phyloP scores from a whole-genome alignment of 2,888 invertebrate species.

The Philereme vetulata region DNA sequence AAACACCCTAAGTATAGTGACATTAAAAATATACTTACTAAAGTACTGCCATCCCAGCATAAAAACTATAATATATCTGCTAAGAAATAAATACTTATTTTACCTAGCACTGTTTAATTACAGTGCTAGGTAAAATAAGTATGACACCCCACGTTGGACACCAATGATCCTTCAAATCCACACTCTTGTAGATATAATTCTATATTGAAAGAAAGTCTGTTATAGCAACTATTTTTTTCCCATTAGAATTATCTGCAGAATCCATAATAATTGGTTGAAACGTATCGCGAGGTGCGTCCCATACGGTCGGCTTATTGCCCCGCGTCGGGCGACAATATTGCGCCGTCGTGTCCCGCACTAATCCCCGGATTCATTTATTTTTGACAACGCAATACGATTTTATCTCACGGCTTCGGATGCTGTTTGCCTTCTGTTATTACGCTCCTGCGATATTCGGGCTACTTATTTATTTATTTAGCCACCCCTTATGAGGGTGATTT shows the following conservation, averaged over 20 bases:
- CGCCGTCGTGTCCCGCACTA: slow-evolving; percentile 78
- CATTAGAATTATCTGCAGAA: slow-evolving; percentile 28
- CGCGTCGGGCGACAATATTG: slow-evolving; percentile 79
- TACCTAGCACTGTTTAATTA: too few species aligned
- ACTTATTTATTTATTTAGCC: slow-evolving; percentile 80
- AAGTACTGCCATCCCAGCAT: neutral
- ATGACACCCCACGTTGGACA: too few species aligned
- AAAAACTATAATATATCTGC: too few species aligned
- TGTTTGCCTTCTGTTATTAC: slow-evolving; percentile 83
- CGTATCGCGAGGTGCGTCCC: slow-evolving; percentile 33
- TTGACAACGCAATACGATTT: slow-evolving; percentile 84
- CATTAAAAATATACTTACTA: slow-evolving; percentile 6
- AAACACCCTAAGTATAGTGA: slow-evolving; percentile 37
- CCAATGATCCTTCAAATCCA: too few species aligned
- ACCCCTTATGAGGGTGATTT: slow-evolving; percentile 72
- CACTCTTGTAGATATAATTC: too few species aligned
- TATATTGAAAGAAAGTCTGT: neutral
- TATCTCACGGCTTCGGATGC: slow-evolving; percentile 83
- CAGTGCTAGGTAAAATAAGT: too few species aligned
- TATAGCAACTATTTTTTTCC: slow-evolving; percentile 13
- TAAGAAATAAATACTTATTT: too few species aligned
- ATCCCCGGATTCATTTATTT: slow-evolving; percentile 84
- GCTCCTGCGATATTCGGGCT: slow-evolving; percentile 75
- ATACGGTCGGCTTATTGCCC: slow-evolving; percentile 68
- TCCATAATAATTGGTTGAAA: slow-evolving; percentile 42